These are phyloP conservation scores for Gila robusta DNA, from an alignment of 2,797 vertebrate genomes.

Conservation along the genomic window DNA sequence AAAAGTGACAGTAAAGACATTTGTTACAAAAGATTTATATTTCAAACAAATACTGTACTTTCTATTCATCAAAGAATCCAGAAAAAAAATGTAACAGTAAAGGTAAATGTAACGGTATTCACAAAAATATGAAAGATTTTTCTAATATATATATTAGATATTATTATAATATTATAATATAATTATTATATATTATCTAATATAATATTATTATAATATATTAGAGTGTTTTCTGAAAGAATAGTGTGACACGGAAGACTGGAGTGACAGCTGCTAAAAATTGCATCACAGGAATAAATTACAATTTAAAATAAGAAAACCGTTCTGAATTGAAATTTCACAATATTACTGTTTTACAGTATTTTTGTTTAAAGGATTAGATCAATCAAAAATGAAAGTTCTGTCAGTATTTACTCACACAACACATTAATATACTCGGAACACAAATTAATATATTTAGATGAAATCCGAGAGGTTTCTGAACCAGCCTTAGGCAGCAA, in stretches of 20 bases:
- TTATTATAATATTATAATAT: no score
- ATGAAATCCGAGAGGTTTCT: no score
- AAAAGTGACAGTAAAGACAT: neutral
- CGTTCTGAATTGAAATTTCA: neutral
- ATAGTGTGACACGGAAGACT: neutral
- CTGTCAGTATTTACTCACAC: no score
- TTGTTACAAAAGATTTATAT: neutral
- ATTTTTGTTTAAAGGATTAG: neutral
- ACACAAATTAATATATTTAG: no score
- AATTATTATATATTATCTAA: no score
- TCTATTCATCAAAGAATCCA: neutral
- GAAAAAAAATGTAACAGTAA: neutral
- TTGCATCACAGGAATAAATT: neutral
- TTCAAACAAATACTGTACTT: neutral
- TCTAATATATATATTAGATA: neutral
- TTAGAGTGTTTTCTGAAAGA: neutral
- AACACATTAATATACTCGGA: no score
- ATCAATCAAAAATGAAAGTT: no score
- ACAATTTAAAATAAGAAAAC: neutral
- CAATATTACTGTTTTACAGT: neutral
- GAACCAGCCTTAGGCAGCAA: no score
- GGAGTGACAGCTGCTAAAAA: neutral
- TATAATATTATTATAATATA: neutral
- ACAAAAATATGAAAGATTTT: no score
- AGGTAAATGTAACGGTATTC: no score